Evolutionary conservation across 2,888 invertebrate genomes (phyloP), one percentile per base, ranked within the genome.

Genomic region (Myopa tessellatipennis): DNA sequence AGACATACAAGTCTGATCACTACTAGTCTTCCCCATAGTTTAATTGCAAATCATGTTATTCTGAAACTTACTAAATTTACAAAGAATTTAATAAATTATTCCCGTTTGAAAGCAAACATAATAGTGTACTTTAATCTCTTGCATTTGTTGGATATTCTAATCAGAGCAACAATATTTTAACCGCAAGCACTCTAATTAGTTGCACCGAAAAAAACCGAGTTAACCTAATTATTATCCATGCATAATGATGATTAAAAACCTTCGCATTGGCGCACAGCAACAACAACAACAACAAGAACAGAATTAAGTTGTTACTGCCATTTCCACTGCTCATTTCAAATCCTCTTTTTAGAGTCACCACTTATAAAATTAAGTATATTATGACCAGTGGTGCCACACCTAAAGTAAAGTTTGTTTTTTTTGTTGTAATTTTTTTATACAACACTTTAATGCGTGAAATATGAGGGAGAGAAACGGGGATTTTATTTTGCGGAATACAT

Each of bases 361-460:
- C 16, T 2, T 38, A 38, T 65, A 40, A 67, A 36, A 40, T 16
- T 12, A 40, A 40, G 40, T 36, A 45, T 67, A 36, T 67, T 67
- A 67, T 67, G 67, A 40, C 40, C 67, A 67, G 18, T 40, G 67
- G n/a, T 40, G 67, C 67, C 67, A 67, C 67, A 67, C 67, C 67
- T 67, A 67, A 36, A 16, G 10, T 26, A 4, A 45, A 45, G 45
- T 1, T 65, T 38, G 65, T 16, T 38, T 34, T 38, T 65, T 0
- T 36, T 36, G 8, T 38, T 38, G 8, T 65, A 34, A 14, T 38
- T 36, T 38, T 34, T 8, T 38, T 55, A n/a, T n/a, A 55, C 16
- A 55, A 55, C 5, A 5, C 55, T n/a, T 55, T n/a, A 55, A 5
- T 55, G 16, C 55, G 0, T 12, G 5, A n/a, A n/a, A 55, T n/a